Conservation (phyloP, 2,888 invertebrate species). For the Tenodera sinensis region DNA sequence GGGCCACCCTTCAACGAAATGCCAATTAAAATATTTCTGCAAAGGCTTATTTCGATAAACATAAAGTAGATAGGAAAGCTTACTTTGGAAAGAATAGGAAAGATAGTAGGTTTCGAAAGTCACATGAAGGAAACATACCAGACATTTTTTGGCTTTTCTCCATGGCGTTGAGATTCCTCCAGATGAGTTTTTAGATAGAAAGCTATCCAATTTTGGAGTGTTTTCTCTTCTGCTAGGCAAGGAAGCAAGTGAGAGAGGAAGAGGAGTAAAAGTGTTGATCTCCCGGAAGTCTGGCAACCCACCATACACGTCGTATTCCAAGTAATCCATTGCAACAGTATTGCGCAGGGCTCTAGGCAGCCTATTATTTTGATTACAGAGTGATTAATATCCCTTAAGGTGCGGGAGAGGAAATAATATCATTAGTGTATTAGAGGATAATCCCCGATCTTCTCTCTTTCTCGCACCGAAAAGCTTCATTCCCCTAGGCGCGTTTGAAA, state of each 20-base stretch:
- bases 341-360: neutral
- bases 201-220: no score
- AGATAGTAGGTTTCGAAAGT: no score
- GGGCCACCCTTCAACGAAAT: no score
- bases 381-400: conserved; percentile 4
- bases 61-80: no score
- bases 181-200: no score
- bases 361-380: conserved; percentile 1
- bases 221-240: no score
- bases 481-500: neutral
- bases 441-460: neutral
- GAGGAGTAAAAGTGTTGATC: neutral
- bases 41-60: no score
- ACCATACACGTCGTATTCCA: neutral
- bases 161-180: no score
- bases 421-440: neutral
- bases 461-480: neutral
- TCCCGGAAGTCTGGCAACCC: neutral
- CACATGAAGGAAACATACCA: no score
- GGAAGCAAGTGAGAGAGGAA: neutral
- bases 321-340: neutral
- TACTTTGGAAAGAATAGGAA: no score
- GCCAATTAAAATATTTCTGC: no score
- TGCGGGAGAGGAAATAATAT: neutral
- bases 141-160: no score